Base-by-base conservation (phyloP, 2,888 invertebrate species). In the Drosophila cognata region DNA sequence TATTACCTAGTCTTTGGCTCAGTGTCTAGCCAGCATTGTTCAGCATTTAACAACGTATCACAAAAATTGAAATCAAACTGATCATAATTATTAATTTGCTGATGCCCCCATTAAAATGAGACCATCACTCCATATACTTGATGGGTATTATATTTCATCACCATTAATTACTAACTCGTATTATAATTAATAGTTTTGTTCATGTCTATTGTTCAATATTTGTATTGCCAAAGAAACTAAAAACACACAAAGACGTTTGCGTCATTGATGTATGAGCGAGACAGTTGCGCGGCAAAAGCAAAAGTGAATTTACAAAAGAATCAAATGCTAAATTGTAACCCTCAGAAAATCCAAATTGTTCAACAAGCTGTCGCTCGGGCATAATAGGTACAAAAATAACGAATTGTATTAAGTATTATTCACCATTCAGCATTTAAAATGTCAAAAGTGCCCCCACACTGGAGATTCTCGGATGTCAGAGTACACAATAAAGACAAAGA, bases 391-490 rank as follows among this genome's bases (percentile, higher is more conserved):
- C 21, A 65, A 67, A 52, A 70, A 63, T 62, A 56, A 62, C 65
- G 72, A 60, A 64, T 74, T 63, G 57, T 70, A 80, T 77, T 71
- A 69, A 65, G 70, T 77, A 71, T 83, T 70, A 64, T 71, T 52
- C 72, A 67, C 64, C 79, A 81, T 61, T 61, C 67, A 63, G 72
- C 62, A 71, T 76, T 82, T 70, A 63, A 83, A 85, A 84, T 86
- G 86, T 84, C 79, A 79, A 74, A 74, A 77, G 71, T 71, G 53
- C 77, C 75, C 73, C 77, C 68, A 56, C 79, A 69, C 72, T 59
- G 55, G 8, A 36, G 28, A 43, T 33, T 67, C 31, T 55, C 43
- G 41, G 41, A 33, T 52, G 58, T 25, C 46, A 48, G 35, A 41
- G 36, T 55, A 41, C 50, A 56, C 28, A 60, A 51, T 31, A 51